Percentiles rank a stretch among this genome's conserved stretches.
These are phyloP conservation scores for Zootoca vivipara DNA, from an alignment of 2,113 vertebrate species.

Conservation along the genomic window DNA sequence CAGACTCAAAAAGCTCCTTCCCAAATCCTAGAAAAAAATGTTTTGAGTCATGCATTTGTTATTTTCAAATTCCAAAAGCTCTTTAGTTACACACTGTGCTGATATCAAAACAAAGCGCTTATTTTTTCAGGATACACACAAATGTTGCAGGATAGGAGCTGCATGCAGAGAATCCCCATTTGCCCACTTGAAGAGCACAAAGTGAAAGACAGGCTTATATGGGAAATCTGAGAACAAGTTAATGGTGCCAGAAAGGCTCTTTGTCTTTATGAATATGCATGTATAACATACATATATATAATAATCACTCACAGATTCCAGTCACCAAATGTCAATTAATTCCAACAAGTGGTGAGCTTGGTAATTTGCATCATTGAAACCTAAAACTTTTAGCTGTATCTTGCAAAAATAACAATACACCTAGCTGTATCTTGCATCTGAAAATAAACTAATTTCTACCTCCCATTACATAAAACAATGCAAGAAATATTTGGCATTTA, in stretches of 20 bases:
- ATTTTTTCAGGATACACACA: not conserved
- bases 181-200: not conserved
- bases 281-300: not conserved
- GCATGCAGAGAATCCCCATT: not conserved
- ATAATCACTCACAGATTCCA: not conserved
- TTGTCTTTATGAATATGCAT: not conserved
- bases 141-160: not conserved
- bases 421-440: not conserved
- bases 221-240: not conserved
- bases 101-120: not conserved
- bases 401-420: not conserved
- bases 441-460: not conserved
- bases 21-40: slow-evolving; percentile 86
- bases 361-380: not conserved
- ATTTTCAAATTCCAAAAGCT: not conserved
- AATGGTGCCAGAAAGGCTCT: not conserved
- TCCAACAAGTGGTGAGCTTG: not conserved
- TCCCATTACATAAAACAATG: not conserved
- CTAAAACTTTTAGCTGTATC: not conserved
- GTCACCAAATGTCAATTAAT: not conserved
- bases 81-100: not conserved
- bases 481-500: not conserved
- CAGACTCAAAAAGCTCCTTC: slow-evolving; percentile 97
- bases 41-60: not conserved
- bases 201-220: not conserved